Evolutionary conservation across 2,888 invertebrate species (phyloP), one percentile per base, ranked within the genome.

Genomic region (Noctua janthe): DNA sequence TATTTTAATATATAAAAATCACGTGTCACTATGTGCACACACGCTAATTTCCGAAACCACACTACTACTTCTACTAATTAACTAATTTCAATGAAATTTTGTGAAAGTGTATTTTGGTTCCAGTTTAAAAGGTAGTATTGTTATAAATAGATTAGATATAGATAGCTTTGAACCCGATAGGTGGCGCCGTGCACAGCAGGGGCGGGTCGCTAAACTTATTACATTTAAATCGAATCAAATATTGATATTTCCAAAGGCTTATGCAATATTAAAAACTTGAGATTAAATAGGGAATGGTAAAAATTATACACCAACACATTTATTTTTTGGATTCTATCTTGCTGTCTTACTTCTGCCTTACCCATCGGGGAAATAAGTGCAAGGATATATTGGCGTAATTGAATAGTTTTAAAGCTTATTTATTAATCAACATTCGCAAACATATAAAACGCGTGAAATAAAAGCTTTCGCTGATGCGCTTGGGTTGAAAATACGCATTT

Each of bases 391-490:
- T 56, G 8, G 17, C 17, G 20, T 17, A 64, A 13, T 75, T 7
- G 15, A 56, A 54, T 29, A 39, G 23, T 47, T 67, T 51, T 47
- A 66, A 66, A 29, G 29, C n/a, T 82, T 29, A 47, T 39, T 39
- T n/a, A 51, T 59, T 67, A 2, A 67, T 39, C n/a, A 56, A 70
- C 47, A 71, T 78, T 85, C 84, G 84, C 87, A 49, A 70, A 66
- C 49, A 43, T 39, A 20, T 39, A 76, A 59, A 20, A 67, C 23
- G 49, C 69, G 23, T 29, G 20, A 29, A 64, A 54, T 74, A 51
- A 72, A 73, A 17, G 29, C 43, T 73, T 71, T 86, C 87, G 87
- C 85, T 73, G 20, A 51, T 67, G 84, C 84, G 66, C 20, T 43
- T 56, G 17, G n/a, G 51, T 43, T 74, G 20, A 56, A 72, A 54